Percentiles rank a stretch among this genome's conserved stretches.
Conservation (phyloP, 53 echinoderm and acorn worm species). For the Stichopus horrens region DNA sequence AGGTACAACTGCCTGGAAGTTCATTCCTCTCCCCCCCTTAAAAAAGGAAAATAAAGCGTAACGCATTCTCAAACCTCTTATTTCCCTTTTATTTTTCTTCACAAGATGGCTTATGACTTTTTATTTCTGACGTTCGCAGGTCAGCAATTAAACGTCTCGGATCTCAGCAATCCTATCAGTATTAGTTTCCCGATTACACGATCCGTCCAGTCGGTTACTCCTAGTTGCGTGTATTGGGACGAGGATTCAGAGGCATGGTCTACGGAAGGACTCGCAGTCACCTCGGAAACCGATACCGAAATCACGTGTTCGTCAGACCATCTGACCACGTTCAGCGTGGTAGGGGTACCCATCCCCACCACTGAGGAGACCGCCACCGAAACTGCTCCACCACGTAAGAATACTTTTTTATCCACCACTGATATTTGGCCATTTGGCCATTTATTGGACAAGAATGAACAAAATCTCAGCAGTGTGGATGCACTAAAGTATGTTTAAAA, state of each 20-base stretch:
- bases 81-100: too few species aligned
- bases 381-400: background rate
- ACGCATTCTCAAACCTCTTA: too few species aligned
- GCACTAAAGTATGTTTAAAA: too few species aligned
- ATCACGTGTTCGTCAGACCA: constrained; percentile 70
- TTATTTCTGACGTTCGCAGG: constrained; percentile 43
- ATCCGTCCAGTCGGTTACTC: constrained; percentile 46
- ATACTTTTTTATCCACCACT: background rate
- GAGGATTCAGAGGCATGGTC: constrained; percentile 53
- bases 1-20: too few species aligned
- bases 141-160: constrained; percentile 64
- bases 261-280: constrained; percentile 51
- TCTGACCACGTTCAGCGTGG: constrained; percentile 74
- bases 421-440: too few species aligned
- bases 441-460: too few species aligned
- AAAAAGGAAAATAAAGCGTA: too few species aligned
- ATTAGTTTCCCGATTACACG: constrained; percentile 67
- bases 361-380: constrained; percentile 24
- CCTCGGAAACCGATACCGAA: constrained; percentile 5
- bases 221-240: constrained; percentile 74
- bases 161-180: constrained; percentile 59
- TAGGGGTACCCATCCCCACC: constrained; percentile 50
- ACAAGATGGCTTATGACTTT: background rate
- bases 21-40: too few species aligned
- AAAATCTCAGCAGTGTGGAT: too few species aligned